phyloP scores from a whole-genome alignment of 2,888 invertebrate genomes.

The Sphaerophoria rueppellii region DNA sequence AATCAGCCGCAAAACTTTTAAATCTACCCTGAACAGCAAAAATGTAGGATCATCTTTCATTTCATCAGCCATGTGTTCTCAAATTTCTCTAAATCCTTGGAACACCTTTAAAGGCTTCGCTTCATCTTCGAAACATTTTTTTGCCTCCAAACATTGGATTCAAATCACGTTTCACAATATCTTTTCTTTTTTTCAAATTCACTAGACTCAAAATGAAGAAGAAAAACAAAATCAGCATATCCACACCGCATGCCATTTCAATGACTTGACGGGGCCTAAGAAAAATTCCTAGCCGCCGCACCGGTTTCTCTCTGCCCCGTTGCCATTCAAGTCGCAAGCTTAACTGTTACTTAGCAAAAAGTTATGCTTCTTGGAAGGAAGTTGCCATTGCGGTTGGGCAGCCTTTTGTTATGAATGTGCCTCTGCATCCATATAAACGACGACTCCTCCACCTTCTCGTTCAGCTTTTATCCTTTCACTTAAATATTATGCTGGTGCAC shows the following conservation, averaged over 20 bases:
- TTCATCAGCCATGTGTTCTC: constrained; percentile 13
- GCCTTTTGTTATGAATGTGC: constrained; percentile 38
- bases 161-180: constrained; percentile 31
- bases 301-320: constrained; percentile 28
- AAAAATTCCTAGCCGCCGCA: background rate
- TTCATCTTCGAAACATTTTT: no score
- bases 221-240: background rate
- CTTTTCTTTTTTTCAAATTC: constrained; percentile 19
- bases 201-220: constrained; percentile 13
- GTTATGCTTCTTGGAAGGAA: constrained; percentile 35
- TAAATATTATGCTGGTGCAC: constrained; percentile 12
- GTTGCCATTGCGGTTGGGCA: constrained; percentile 51
- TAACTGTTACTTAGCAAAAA: constrained; percentile 51
- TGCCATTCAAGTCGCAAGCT: no score
- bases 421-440: constrained; percentile 35
- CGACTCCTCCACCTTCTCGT: background rate
- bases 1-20: constrained; percentile 1
- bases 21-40: background rate
- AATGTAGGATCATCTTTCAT: background rate
- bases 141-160: constrained; percentile 16
- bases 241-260: constrained; percentile 12
- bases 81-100: background rate
- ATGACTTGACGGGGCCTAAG: constrained; percentile 19
- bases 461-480: background rate
- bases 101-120: constrained; percentile 17